A percentile compares a stretch with the other conserved stretches of the same genome.
These are phyloP conservation scores for Atta colombica DNA, from an alignment of 1,140 invertebrate genomes.

Conservation along the genomic window DNA sequence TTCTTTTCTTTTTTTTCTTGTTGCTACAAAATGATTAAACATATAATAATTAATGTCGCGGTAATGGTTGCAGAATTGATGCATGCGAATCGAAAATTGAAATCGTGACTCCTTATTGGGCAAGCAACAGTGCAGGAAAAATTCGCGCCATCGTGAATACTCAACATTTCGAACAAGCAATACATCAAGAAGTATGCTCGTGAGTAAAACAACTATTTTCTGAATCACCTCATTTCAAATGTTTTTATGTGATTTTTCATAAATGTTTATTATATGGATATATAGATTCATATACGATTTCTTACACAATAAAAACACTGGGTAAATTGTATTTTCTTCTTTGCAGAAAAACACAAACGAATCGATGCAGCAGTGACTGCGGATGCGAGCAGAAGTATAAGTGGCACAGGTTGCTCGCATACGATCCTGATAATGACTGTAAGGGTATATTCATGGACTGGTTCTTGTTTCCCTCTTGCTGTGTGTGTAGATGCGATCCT, in stretches of 20 bases:
- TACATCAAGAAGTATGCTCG: constrained; percentile 97
- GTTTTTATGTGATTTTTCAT: neutral
- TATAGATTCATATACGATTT: neutral
- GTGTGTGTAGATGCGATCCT: constrained; percentile 94
- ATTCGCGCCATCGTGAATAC: constrained; percentile 97
- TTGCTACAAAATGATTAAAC: neutral
- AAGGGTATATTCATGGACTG: constrained; percentile 98
- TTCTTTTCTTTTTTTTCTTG: neutral
- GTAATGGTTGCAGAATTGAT: constrained; percentile 89
- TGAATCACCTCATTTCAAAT: neutral
- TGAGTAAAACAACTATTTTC: constrained; percentile 85
- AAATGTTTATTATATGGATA: neutral
- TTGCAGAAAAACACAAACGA: constrained; percentile 92
- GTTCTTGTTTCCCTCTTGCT: constrained; percentile 97
- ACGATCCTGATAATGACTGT: constrained; percentile 97
- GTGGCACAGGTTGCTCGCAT: constrained; percentile 95
- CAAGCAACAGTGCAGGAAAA: constrained; percentile 96
- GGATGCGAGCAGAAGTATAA: constrained; percentile 96
- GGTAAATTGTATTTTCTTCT: constrained; percentile 77
- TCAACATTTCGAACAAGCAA: constrained; percentile 97
- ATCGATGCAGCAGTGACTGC: constrained; percentile 93
- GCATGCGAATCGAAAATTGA: constrained; percentile 97
- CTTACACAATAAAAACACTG: neutral
- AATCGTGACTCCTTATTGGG: constrained; percentile 97
- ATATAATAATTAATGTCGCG: neutral